A percentile compares a stretch with the other conserved stretches of the same genome.
Conservation (phyloP, 2,888 invertebrate genomes). For the Patella caerulea region DNA sequence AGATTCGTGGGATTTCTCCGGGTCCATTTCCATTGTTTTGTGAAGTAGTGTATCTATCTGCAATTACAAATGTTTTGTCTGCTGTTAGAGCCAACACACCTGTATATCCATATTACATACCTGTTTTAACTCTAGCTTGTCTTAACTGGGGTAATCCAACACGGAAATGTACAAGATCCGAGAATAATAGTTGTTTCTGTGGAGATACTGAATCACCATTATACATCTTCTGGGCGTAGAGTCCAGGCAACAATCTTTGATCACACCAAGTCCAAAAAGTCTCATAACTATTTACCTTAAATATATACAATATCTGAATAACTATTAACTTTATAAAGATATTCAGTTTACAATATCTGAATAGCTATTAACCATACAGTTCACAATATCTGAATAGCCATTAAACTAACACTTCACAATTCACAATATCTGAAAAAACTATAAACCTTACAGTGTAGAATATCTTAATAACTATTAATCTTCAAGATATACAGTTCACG, state of each 20-base stretch:
- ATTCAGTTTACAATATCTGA: no score
- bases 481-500: no score
- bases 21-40: no score
- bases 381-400: no score
- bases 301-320: no score
- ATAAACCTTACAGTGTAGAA: conserved; percentile 20
- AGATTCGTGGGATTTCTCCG: no score
- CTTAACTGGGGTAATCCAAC: conserved; percentile 44
- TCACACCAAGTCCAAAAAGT: conserved; percentile 48
- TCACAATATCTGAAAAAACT: background rate
- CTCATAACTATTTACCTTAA: conserved; percentile 29
- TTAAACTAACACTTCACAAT: background rate
- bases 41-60: no score
- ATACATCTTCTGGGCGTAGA: conserved; percentile 37
- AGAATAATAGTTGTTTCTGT: conserved; percentile 28
- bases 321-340: no score
- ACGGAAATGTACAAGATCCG: conserved; percentile 30
- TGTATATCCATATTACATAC: conserved; percentile 23
- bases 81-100: no score
- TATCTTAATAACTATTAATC: no score
- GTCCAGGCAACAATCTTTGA: conserved; percentile 37
- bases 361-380: no score
- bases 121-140: conserved; percentile 38
- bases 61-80: no score
- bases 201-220: conserved; percentile 35